phyloP scores from a whole-genome alignment of 1,140 invertebrate species.

The Andricus grossulariae region DNA sequence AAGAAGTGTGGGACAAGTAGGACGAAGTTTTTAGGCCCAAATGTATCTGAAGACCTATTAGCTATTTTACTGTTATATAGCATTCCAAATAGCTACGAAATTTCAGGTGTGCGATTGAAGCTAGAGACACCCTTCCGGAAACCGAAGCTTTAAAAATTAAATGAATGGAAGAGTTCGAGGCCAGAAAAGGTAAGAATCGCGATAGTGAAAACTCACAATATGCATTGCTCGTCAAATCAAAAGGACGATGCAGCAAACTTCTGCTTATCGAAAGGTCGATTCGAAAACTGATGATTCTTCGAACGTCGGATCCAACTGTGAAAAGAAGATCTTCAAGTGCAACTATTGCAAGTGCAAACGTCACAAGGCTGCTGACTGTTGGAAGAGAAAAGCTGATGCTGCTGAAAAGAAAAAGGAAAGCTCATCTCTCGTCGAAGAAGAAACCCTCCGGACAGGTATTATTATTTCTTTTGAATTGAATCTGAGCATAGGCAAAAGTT shows the following conservation, averaged over 20 bases:
- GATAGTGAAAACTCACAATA: background rate
- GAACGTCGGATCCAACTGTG: no score
- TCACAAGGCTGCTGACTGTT: conserved; percentile 29
- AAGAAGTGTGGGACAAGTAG: no score
- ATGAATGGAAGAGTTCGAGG: conserved; percentile 35
- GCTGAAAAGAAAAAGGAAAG: conserved; percentile 11
- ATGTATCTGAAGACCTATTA: conserved; percentile 58
- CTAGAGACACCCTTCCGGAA: conserved; percentile 45
- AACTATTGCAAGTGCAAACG: conserved; percentile 18
- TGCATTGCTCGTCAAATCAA: background rate
- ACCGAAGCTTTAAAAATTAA: conserved; percentile 42
- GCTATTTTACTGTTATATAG: no score
- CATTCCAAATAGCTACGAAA: conserved; percentile 54
- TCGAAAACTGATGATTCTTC: background rate
- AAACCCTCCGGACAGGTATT: no score
- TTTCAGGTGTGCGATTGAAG: conserved; percentile 53
- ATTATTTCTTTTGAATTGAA: no score
- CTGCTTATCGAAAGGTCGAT: background rate
- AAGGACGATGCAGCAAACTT: conserved; percentile 40
- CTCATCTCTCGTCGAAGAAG: background rate
- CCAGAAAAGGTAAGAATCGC: conserved; percentile 24
- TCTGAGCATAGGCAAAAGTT: no score
- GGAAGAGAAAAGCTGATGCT: no score
- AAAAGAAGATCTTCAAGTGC: conserved; percentile 17
- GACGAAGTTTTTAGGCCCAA: conserved; percentile 45